A percentile compares a stretch with the other conserved stretches of the same genome.
Conservation (phyloP, 2,888 invertebrate species). For the Tethea ocularis region DNA sequence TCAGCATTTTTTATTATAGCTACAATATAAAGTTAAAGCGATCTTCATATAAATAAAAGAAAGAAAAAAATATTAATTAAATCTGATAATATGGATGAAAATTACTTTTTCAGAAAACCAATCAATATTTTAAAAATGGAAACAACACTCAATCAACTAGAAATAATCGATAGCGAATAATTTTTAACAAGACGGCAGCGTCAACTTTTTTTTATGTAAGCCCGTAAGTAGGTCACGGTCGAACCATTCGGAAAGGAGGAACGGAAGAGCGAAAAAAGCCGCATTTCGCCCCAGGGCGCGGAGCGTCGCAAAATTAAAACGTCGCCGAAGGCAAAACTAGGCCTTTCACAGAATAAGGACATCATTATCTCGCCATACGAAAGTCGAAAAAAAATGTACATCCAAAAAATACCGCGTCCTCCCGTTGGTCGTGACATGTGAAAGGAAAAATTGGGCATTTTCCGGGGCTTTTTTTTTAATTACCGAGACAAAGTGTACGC, state of each 20-base stretch:
- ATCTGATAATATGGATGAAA: too few species aligned
- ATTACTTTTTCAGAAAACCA: not conserved
- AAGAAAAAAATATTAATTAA: too few species aligned
- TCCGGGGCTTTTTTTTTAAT: constrained; percentile 8
- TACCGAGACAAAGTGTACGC: not conserved
- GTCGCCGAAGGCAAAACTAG: constrained; percentile 57
- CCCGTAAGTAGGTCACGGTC: constrained; percentile 60
- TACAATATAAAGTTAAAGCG: too few species aligned
- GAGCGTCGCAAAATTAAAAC: constrained; percentile 56
- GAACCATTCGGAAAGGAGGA: constrained; percentile 35
- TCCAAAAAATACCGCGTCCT: constrained; percentile 23
- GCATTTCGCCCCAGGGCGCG: constrained; percentile 37
- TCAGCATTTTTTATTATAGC: too few species aligned
- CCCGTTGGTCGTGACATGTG: constrained; percentile 24
- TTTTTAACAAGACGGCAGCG: constrained; percentile 18
- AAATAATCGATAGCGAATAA: not conserved
- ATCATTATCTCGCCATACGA: constrained; percentile 46
- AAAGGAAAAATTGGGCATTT: constrained; percentile 34
- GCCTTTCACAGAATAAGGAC: constrained; percentile 49
- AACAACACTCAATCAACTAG: not conserved
- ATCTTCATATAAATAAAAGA: too few species aligned
- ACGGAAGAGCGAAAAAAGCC: constrained; percentile 43
- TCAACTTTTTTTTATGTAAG: constrained; percentile 17
- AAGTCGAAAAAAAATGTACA: constrained; percentile 13
- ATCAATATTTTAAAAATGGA: not conserved